phyloP scores from a whole-genome alignment of 1,140 invertebrate genomes.

The Melitaea cinxia region DNA sequence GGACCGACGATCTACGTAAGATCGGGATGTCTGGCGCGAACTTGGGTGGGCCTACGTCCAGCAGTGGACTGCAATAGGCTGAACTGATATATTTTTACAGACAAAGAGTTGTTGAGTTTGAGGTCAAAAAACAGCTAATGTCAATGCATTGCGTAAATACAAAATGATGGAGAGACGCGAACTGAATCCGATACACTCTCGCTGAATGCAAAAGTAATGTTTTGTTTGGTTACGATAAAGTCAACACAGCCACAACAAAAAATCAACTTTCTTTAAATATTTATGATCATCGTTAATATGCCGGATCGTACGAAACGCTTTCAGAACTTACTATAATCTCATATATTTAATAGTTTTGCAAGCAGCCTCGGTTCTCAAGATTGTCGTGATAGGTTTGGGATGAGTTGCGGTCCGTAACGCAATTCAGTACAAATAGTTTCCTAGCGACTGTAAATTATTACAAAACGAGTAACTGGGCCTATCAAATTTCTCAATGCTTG shows the following conservation, averaged over 20 bases:
- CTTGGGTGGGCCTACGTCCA: too few relatives aligned
- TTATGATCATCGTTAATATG: slow-evolving; percentile 9
- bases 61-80: too few relatives aligned
- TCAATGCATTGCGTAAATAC: slow-evolving; percentile 19
- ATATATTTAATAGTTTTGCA: slow-evolving; percentile 25
- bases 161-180: slow-evolving; percentile 21
- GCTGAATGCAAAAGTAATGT: slow-evolving; percentile 19
- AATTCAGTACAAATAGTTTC: slow-evolving; percentile 43
- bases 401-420: slow-evolving; percentile 51
- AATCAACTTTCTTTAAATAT: slow-evolving; percentile 14
- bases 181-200: slow-evolving; percentile 8
- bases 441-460: slow-evolving; percentile 42
- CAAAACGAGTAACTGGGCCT: slow-evolving; percentile 43
- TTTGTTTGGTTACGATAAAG: not conserved
- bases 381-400: slow-evolving; percentile 54
- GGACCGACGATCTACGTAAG: too few relatives aligned
- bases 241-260: slow-evolving; percentile 6
- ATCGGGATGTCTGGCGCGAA: too few relatives aligned
- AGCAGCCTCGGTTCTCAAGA: slow-evolving; percentile 38
- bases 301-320: slow-evolving; percentile 3
- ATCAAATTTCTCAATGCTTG: slow-evolving; percentile 43
- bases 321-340: slow-evolving; percentile 14
- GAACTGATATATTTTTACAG: slow-evolving; percentile 15
- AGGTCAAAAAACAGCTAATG: slow-evolving; percentile 20
- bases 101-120: slow-evolving; percentile 18